Conservation (phyloP, 2,797 vertebrate species). For the Oceanodroma leucorhoa region DNA sequence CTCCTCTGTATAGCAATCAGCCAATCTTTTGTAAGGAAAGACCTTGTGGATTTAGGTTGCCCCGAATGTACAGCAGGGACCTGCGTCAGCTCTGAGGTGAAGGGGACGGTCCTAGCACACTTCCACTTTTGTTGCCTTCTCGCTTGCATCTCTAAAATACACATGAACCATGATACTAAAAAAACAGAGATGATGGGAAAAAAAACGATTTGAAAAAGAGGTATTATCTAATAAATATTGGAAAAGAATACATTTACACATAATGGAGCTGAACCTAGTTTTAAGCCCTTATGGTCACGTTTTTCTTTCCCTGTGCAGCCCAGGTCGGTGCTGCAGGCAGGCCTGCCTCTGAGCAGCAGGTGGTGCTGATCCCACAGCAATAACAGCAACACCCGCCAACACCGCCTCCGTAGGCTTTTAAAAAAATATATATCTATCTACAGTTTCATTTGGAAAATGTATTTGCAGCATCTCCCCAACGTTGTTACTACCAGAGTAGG, state of each 20-base stretch:
- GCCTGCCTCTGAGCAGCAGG: conserved; percentile 60
- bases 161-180: neutral
- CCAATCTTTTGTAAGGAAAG: neutral
- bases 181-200: neutral
- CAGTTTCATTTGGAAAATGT: conserved; percentile 15
- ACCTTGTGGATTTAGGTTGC: neutral
- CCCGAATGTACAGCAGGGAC: neutral
- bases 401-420: neutral
- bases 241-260: neutral
- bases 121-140: neutral
- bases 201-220: neutral
- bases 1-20: neutral
- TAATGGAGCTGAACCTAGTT: neutral
- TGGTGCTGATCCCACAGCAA: conserved; percentile 33
- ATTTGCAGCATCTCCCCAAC: conserved; percentile 8
- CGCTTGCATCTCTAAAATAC: neutral
- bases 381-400: neutral
- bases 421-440: neutral
- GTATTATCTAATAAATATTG: conserved; percentile 65
- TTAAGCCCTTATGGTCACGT: neutral
- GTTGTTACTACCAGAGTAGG: neutral
- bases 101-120: neutral
- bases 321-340: neutral
- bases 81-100: neutral
- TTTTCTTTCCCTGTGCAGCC: neutral